These are phyloP conservation scores for Drosophila borealis DNA, from an alignment of 2,888 invertebrate species.

Conservation along the genomic window DNA sequence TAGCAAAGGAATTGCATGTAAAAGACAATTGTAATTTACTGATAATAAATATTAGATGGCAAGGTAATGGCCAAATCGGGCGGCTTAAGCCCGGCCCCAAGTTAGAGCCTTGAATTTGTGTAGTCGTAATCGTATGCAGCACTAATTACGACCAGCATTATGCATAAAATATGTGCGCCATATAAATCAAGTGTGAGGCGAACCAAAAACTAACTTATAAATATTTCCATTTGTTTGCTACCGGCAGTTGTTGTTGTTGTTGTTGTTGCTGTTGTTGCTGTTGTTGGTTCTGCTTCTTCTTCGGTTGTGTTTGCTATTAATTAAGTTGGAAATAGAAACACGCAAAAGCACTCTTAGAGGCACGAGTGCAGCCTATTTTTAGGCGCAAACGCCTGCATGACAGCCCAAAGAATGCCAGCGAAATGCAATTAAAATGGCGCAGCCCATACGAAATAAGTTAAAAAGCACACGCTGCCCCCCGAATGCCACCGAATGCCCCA, in stretches of 20 bases:
- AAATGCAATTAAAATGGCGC: constrained; percentile 77
- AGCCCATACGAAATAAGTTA: constrained; percentile 53
- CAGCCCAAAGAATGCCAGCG: constrained; percentile 50
- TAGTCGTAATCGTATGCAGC: constrained; percentile 52
- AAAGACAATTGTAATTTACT: constrained; percentile 80
- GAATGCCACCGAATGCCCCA: too few species aligned
- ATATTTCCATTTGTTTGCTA: constrained; percentile 47
- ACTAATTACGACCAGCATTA: constrained; percentile 74
- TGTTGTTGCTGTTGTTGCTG: constrained; percentile 13
- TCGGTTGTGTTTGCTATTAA: constrained; percentile 73
- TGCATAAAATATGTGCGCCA: constrained; percentile 72
- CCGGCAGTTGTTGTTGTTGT: not conserved
- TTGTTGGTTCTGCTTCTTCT: constrained; percentile 20
- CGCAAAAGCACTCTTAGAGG: constrained; percentile 75
- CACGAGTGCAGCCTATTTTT: constrained; percentile 69
- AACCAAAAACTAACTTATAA: constrained; percentile 58
- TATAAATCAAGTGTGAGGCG: constrained; percentile 71
- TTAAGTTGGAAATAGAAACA: constrained; percentile 79
- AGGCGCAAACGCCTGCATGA: constrained; percentile 66
- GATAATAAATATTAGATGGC: constrained; percentile 77
- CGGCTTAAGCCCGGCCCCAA: constrained; percentile 18
- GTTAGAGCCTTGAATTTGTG: constrained; percentile 6
- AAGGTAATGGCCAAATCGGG: constrained; percentile 52
- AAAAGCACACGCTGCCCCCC: constrained; percentile 30
- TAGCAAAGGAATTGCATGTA: constrained; percentile 59